phyloP scores from a whole-genome alignment of 2,888 invertebrate species.

The Drosophila basisetae region DNA sequence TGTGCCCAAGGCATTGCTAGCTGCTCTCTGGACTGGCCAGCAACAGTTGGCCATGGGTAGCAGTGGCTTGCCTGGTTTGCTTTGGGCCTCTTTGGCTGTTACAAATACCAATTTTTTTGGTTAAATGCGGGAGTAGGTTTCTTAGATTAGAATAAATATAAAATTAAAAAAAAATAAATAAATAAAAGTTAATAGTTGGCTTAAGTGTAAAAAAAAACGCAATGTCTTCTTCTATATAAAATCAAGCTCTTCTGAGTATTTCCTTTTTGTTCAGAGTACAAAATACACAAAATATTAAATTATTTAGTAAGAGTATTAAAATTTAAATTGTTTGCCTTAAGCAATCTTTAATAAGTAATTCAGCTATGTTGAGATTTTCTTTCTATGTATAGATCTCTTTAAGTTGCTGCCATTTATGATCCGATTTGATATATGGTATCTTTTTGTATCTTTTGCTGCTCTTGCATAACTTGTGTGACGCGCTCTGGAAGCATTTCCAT shows the following conservation, averaged over 20 bases:
- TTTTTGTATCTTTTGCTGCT: background rate
- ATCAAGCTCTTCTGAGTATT: background rate
- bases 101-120: background rate
- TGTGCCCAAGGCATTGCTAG: constrained; percentile 19
- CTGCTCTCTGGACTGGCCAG: constrained; percentile 19
- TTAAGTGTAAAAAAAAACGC: background rate
- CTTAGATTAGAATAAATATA: background rate
- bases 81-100: background rate
- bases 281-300: background rate
- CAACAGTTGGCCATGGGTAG: constrained; percentile 35
- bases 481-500: constrained; percentile 20
- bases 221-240: background rate
- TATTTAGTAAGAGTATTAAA: background rate
- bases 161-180: too few relatives aligned
- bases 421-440: background rate
- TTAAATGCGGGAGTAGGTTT: background rate
- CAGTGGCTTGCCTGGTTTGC: background rate
- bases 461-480: background rate
- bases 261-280: background rate
- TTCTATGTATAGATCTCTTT: background rate
- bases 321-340: background rate
- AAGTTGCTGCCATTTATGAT: background rate
- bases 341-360: background rate
- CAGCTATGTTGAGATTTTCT: background rate
- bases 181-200: background rate